Base-by-base conservation (phyloP, 1,140 invertebrate genomes). In the Lordiphosa clarofinis region DNA sequence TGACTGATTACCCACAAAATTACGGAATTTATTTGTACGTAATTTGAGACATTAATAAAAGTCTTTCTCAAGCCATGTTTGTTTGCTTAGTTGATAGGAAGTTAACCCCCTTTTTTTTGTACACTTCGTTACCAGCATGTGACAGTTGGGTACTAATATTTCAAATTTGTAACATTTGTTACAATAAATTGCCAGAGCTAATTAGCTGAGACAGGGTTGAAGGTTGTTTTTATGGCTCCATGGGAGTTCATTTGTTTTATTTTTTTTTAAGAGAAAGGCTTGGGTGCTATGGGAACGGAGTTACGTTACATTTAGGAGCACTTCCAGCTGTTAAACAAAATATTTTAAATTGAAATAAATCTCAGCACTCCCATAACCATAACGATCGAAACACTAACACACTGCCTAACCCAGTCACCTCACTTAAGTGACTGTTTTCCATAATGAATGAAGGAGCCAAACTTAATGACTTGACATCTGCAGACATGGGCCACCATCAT, bases 1-100 rank as follows among this genome's bases (percentile, higher is more conserved):
- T 86, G 81, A 86, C 81, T 79, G 81, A 86, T 86, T 86, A 65
- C 74, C 79, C 81, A 79, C 81, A 86, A 86, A 86, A 79, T 66
- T 79, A 74, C 74, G 48, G 64, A 86, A 79, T 86, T 79, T 86
- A 86, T 73, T 74, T 84, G 60, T 63, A 49, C 58, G 71, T 71
- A 72, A 79, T 86, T 86, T 58, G 73, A 86, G 74, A 86, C 79
- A 78, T 74, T 84, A 64, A 81, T 75, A 82, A 67, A 57, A 69
- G 61, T 53, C n/a, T 24, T 38, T 42, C 42, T 40, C 19, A 12
- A 28, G 43, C n/a, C 43, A 31, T 50, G n/a, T 44, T 57, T 44
- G 47, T 28, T 42, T 35, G 35, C 46, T 38, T 46, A 65, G 62
- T 67, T 59, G 28, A 42, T 56, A 44, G 48, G 47, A 66, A 71